Percentiles rank a stretch among this genome's conserved stretches.
phyloP scores from a whole-genome alignment of 37 sponge, comb jelly and placozoan species.

The Haliclona indistincta region DNA sequence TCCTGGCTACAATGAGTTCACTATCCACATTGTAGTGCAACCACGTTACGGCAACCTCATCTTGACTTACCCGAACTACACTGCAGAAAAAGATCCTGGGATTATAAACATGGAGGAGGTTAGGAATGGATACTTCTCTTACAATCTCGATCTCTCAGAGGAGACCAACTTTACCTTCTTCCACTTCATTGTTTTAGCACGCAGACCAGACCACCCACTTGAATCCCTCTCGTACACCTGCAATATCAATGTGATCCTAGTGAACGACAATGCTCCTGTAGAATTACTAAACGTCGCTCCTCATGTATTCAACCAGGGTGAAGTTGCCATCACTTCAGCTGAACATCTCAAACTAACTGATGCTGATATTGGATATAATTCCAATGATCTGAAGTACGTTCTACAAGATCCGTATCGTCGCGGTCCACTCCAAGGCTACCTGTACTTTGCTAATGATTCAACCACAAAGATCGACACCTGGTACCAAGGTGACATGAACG shows the following conservation, averaged over 20 bases:
- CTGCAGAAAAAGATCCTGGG: not conserved
- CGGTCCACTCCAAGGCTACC: no score
- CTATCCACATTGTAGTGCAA: not conserved
- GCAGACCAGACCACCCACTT: not conserved
- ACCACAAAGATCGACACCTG: no score
- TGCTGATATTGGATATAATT: slow-evolving; percentile 8
- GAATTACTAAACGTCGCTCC: not conserved
- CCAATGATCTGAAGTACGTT: slow-evolving; percentile 19
- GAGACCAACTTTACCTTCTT: slow-evolving; percentile 29
- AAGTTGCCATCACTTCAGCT: slow-evolving; percentile 1
- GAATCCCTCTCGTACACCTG: no score
- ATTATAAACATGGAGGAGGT: slow-evolving; percentile 18
- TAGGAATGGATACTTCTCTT: slow-evolving; percentile 6
- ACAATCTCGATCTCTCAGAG: slow-evolving; percentile 25
- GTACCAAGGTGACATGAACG: no score
- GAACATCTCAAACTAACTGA: slow-evolving; percentile 15
- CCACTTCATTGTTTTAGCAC: slow-evolving; percentile 15
- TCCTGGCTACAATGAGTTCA: slow-evolving; percentile 15
- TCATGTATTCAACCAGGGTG: slow-evolving; percentile 10
- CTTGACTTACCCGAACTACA: not conserved
- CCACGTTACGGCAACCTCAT: slow-evolving; percentile 15
- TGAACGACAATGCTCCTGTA: slow-evolving; percentile 47
- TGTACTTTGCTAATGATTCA: slow-evolving; percentile 17
- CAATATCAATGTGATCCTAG: slow-evolving; percentile 38
- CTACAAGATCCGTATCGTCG: not conserved